A percentile compares a stretch with the other conserved stretches of the same genome.
Conservation (phyloP, 2,797 vertebrate genomes). For the Pantherophis vulpinus region DNA sequence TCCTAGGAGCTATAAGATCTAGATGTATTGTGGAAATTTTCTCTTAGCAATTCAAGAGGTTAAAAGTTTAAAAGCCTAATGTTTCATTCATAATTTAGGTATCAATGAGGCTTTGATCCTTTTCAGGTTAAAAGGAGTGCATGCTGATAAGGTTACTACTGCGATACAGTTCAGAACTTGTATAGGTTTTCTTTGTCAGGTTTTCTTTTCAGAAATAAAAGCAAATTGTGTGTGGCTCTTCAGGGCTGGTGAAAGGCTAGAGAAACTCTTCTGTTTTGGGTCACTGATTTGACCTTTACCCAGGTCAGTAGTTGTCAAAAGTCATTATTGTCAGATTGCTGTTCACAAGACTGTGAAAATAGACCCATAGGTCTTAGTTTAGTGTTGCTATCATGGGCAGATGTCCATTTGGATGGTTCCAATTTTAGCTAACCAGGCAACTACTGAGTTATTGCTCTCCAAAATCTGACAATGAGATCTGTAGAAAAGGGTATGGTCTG, state of each 20-base stretch:
- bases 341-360: conserved; percentile 42
- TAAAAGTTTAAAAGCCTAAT: conserved; percentile 69
- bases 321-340: neutral
- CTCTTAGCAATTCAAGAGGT: conserved; percentile 62
- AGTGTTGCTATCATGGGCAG: neutral
- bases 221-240: conserved; percentile 14
- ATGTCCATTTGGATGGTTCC: conserved; percentile 19
- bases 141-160: conserved; percentile 54
- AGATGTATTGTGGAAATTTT: conserved; percentile 55
- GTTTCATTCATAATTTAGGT: conserved; percentile 70
- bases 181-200: conserved; percentile 18
- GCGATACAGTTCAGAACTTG: conserved; percentile 32
- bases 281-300: conserved; percentile 36
- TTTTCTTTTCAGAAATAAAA: conserved; percentile 2
- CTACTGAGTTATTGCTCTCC: neutral
- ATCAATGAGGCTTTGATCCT: conserved; percentile 63
- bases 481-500: neutral
- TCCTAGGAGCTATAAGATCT: conserved; percentile 30
- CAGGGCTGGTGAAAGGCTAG: conserved; percentile 34
- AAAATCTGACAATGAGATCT: neutral
- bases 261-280: conserved; percentile 40
- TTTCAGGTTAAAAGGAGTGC: conserved; percentile 45
- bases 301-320: conserved; percentile 46
- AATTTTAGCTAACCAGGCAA: neutral
- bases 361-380: conserved; percentile 30